Evolutionary conservation across 2,113 vertebrate species (phyloP), one percentile per base, ranked within the genome.

Genomic region (Ctenodactylus gundi): DNA sequence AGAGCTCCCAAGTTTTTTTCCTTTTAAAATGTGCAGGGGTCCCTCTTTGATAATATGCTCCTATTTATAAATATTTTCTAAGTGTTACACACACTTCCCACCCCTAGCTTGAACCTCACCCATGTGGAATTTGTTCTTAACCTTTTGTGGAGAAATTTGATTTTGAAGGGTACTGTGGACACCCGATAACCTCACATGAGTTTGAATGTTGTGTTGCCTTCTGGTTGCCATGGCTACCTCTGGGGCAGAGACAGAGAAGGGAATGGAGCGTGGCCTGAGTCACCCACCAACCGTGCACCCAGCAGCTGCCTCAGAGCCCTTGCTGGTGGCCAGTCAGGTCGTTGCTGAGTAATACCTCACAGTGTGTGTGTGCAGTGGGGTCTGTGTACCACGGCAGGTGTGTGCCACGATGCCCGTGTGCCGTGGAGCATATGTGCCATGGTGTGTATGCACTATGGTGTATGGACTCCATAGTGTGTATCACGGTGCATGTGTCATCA

Each of bases 1-100:
- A 68, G 82, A 31, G 5, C 34, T 94, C 85, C 51, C 51, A 72
- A 92, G 39, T 55, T 83, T 64, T n/a, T 72, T 14, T 36, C 9
- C 65, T 91, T 90, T 81, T 25, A 85, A 94, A 85, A 51, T 2
- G 0, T 55, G 62, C 25, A 31, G 46, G 68, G 5, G 60, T 84
- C 7, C 34, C 55, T 76, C 46, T 82, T 92, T 88, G 77, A 53
- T 51, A 41, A 72, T 78, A 77, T 13, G 25, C 58, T n/a, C 34
- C 2, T 67, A 17, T 68, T 89, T 93, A 78, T 78, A 91, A 87
- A 49, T 57, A 62, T 77, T 70, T 86, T 83, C 68, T 85, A 64
- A 76, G 25, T 64, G 44, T 36, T 36, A 87, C 6, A 41, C 39
- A 6, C 11, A 90, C 34, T 86, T 62, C 21, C 20, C 0, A 65